Base-by-base conservation (phyloP, 2,888 invertebrate species). In the Aricia artaxerxes region DNA sequence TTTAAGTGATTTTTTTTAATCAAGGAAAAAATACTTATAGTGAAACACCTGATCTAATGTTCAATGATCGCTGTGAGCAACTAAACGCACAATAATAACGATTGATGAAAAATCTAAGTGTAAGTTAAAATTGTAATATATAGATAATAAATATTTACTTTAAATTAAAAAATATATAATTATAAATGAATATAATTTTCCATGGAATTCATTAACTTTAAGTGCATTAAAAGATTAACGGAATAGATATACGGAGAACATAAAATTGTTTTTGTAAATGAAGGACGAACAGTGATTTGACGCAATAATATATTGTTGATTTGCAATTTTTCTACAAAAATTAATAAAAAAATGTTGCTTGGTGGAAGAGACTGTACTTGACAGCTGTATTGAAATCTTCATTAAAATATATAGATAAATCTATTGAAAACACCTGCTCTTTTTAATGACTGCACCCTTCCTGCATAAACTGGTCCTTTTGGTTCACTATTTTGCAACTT, bases 351-450 rank as follows among this genome's bases (percentile, higher is more conserved):
- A 83, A 85, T 84, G 84, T 86, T 87, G 91, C 90, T 91, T 91
- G 84, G 86, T 87, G 84, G 87, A 83, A 85, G 90, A 90, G 90
- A 91, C 89, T 91, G 92, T 92, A 91, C 88, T 88, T 89, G 87
- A 90, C 91, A 92, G 88, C 90, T 94, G 93, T 94, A 92, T 92
- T 93, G 91, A 92, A 88, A 92, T 91, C 90, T 94, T 94, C 93
- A 94, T 92, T 94, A 92, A 94, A 94, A 93, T 93, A 94, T 93
- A 94, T 94, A 94, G 93, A 94, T 94, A 93, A 94, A 94, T 93
- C 93, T 94, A 94, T 94, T 94, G 93, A 94, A 89, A 91, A 90
- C 89, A 90, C 86, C 83, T 88, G 88, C 90, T 91, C 91, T 84
- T 84, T 85, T 89, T 83, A 73, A 44, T 80, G 53, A 44, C 72